A percentile compares a stretch with the other conserved stretches of the same genome.
Conservation (phyloP, 2,113 vertebrate species). For the Platanista minor region DNA sequence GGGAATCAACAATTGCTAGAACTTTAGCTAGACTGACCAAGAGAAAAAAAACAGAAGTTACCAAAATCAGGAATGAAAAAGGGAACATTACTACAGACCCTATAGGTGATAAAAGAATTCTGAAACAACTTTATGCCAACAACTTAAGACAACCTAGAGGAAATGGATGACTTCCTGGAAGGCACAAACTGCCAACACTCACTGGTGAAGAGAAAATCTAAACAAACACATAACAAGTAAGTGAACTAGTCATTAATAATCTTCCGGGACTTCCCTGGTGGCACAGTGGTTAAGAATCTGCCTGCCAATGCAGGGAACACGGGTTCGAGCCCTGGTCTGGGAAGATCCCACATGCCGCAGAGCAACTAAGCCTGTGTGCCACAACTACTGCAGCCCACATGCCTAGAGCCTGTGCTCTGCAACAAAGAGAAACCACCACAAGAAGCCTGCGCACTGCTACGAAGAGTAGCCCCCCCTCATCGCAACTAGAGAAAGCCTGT, state of each 20-base stretch:
- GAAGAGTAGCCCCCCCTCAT: background rate
- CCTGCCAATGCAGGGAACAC: background rate
- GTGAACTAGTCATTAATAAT: background rate
- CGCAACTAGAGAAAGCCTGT: background rate
- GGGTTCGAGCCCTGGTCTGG: background rate
- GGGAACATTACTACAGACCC: accelerated
- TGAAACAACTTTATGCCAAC: background rate
- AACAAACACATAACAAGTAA: background rate
- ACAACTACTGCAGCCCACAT: too few relatives aligned
- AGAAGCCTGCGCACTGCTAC: background rate
- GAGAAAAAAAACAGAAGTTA: background rate
- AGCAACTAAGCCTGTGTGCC: background rate
- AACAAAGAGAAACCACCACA: background rate
- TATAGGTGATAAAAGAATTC: accelerated
- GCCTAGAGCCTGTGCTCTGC: background rate
- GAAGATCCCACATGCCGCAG: background rate
- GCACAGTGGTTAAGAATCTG: background rate
- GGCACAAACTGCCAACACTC: background rate
- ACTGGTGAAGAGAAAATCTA: background rate
- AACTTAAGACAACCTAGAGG: background rate
- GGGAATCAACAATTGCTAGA: background rate
- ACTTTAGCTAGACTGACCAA: background rate
- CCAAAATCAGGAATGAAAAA: too few relatives aligned
- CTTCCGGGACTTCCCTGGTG: background rate
- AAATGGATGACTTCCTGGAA: background rate